phyloP scores from a whole-genome alignment of 2,797 vertebrate genomes.

The Telmatherina bonti region DNA sequence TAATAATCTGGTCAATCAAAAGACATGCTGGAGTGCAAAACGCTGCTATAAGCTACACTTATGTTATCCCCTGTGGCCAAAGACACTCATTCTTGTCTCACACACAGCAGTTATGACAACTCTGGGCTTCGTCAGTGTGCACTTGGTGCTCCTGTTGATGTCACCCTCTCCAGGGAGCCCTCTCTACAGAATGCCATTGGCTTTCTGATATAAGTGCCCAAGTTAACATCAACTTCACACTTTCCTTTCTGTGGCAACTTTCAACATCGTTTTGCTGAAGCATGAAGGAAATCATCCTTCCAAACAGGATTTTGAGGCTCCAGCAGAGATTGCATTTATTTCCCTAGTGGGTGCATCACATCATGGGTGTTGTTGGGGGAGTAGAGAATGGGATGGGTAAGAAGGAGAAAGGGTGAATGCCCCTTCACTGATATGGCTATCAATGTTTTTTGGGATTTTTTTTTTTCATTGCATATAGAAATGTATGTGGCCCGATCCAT shows the following conservation, averaged over 20 bases:
- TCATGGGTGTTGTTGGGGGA: constrained; percentile 19
- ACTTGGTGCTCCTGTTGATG: constrained; percentile 52
- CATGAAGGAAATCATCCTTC: constrained; percentile 66
- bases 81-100: constrained; percentile 34
- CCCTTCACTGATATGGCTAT: not conserved
- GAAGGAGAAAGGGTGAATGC: constrained; percentile 18
- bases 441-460: constrained; percentile 5
- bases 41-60: constrained; percentile 31
- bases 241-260: constrained; percentile 44
- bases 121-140: constrained; percentile 26
- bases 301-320: constrained; percentile 67
- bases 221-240: constrained; percentile 62
- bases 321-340: constrained; percentile 48
- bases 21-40: constrained; percentile 7
- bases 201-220: constrained; percentile 45
- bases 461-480: constrained; percentile 7
- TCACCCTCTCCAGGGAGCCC: constrained; percentile 44
- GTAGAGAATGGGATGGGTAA: constrained; percentile 17
- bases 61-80: constrained; percentile 19
- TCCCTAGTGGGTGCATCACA: constrained; percentile 28
- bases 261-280: constrained; percentile 61
- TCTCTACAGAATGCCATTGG: constrained; percentile 27
- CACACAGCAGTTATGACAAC: constrained; percentile 37
- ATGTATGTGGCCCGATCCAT: not conserved
- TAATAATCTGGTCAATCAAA: constrained; percentile 3